Evolutionary conservation across 35 echinoderm and acorn worm species (phyloP).

Genomic region (Holothuria glaberrima): DNA sequence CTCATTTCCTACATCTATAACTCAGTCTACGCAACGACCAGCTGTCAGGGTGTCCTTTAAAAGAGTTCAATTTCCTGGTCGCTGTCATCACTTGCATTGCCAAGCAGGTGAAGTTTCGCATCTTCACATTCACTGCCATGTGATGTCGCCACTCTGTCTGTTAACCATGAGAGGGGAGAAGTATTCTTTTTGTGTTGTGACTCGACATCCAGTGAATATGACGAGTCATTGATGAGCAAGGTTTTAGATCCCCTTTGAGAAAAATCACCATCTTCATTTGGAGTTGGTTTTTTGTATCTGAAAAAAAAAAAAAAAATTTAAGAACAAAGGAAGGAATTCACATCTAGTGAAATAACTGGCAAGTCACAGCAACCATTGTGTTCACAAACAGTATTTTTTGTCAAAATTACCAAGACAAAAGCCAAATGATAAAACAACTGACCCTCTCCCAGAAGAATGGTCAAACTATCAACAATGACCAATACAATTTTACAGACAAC

Average conservation of each 20-base stretch:
- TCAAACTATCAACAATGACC: too few relatives aligned
- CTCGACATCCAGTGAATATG: neutral
- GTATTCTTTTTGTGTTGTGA: neutral
- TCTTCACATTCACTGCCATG: neutral
- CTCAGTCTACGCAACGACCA: too few relatives aligned
- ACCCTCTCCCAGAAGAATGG: too few relatives aligned
- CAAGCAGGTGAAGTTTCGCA: neutral
- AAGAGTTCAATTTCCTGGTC: slow-evolving; percentile 16
- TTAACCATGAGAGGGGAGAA: slow-evolving; percentile 14
- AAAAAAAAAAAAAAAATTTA: neutral
- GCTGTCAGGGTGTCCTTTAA: neutral
- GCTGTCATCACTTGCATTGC: neutral
- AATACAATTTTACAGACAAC: too few relatives aligned
- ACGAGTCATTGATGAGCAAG: neutral
- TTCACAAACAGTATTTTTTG: too few relatives aligned
- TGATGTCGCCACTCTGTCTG: neutral
- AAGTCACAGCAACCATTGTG: too few relatives aligned
- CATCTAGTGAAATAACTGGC: neutral
- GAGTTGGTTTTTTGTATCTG: slow-evolving; percentile 26
- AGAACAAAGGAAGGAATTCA: neutral
- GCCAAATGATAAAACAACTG: too few relatives aligned
- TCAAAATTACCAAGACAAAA: too few relatives aligned
- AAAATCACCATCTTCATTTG: neutral
- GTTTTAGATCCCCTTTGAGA: neutral
- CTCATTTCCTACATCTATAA: too few relatives aligned